Percentiles rank a stretch among this genome's conserved stretches.
phyloP scores from a whole-genome alignment of 2,797 vertebrate genomes.

The Alosa sapidissima region DNA sequence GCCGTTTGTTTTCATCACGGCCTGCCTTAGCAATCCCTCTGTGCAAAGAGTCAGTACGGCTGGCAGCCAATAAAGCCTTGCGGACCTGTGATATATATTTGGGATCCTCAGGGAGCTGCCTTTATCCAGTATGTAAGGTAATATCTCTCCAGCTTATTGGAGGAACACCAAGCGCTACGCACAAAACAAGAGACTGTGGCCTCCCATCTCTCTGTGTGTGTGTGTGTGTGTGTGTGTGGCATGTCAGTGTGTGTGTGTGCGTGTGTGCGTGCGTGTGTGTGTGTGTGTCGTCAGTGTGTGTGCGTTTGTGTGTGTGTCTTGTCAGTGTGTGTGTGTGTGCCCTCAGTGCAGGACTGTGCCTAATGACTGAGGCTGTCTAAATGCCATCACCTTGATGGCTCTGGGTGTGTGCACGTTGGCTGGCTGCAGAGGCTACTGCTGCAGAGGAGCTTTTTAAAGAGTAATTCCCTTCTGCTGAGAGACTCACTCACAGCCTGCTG shows the following conservation, averaged over 20 bases:
- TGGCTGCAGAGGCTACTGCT: not conserved
- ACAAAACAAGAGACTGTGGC: slow-evolving; percentile 14
- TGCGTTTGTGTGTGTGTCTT: not conserved
- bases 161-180: slow-evolving; percentile 37
- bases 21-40: slow-evolving; percentile 32
- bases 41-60: slow-evolving; percentile 18
- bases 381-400: slow-evolving; percentile 18
- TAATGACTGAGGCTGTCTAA: slow-evolving; percentile 6
- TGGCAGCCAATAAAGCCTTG: slow-evolving; percentile 42
- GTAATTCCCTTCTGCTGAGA: not conserved
- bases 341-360: not conserved
- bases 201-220: not conserved
- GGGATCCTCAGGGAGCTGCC: slow-evolving; percentile 36
- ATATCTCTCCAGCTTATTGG: slow-evolving; percentile 50
- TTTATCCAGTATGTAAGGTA: slow-evolving; percentile 52
- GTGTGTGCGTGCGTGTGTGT: not conserved
- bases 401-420: not conserved
- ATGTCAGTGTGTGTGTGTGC: not conserved
- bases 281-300: not conserved
- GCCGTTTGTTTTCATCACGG: slow-evolving; percentile 42
- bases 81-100: slow-evolving; percentile 43
- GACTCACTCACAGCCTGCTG: not conserved
- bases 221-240: not conserved
- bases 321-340: not conserved
- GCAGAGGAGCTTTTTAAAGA: not conserved